phyloP scores from a whole-genome alignment of 2,888 invertebrate genomes.

The Euplexia lucipara region DNA sequence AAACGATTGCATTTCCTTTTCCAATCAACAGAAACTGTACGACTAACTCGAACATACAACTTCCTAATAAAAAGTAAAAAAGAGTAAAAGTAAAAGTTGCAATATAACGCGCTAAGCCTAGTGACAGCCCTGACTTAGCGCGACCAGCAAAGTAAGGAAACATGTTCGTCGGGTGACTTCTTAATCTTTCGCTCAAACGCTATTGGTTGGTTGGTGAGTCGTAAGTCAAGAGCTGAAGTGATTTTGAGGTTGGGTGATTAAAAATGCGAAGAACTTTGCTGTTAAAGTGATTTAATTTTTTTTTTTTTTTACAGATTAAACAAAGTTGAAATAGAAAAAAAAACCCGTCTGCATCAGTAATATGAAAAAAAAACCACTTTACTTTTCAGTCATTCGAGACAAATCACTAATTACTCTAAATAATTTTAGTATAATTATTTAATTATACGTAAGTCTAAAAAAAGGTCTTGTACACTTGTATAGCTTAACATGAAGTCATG shows the following conservation, averaged over 20 bases:
- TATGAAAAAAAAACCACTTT: too few relatives aligned
- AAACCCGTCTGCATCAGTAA: too few relatives aligned
- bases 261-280: too few relatives aligned
- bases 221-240: slow-evolving; percentile 50
- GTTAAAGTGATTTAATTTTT: too few relatives aligned
- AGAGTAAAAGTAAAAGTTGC: slow-evolving; percentile 52
- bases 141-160: slow-evolving; percentile 79
- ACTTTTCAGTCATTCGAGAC: too few relatives aligned
- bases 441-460: too few relatives aligned
- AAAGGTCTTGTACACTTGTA: too few relatives aligned
- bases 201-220: slow-evolving; percentile 59
- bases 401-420: too few relatives aligned
- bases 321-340: too few relatives aligned
- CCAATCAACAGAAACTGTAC: slow-evolving; percentile 26
- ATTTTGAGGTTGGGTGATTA: background rate
- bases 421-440: too few relatives aligned
- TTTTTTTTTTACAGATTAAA: too few relatives aligned
- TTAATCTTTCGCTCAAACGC: slow-evolving; percentile 78
- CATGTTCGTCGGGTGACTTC: slow-evolving; percentile 81
- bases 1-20: slow-evolving; percentile 22
- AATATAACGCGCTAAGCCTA: slow-evolving; percentile 46
- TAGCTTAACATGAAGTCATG: too few relatives aligned
- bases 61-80: slow-evolving; percentile 47
- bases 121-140: slow-evolving; percentile 73
- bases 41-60: slow-evolving; percentile 31